Conservation (phyloP, 2,797 vertebrate species). For the Ataeniobius toweri region DNA sequence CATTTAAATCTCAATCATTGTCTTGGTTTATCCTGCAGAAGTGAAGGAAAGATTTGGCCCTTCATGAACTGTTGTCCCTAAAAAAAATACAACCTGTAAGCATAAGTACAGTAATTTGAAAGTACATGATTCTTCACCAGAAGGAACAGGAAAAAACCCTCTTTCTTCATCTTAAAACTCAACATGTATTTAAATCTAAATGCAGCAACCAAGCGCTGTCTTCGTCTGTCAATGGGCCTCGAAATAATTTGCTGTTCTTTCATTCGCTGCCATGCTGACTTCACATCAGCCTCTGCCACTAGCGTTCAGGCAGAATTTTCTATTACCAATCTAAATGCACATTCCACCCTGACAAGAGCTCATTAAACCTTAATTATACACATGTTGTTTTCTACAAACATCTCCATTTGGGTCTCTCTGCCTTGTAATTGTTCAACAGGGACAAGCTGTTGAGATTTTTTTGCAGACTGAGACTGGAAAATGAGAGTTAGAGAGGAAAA, state of each 20-base stretch:
- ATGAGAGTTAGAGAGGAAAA: conserved; percentile 33
- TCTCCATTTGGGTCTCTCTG: conserved; percentile 96
- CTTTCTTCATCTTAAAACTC: conserved; percentile 53
- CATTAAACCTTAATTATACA: conserved; percentile 99
- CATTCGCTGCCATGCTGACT: conserved; percentile 72
- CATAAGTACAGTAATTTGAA: conserved; percentile 63
- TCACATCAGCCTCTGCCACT: conserved; percentile 78
- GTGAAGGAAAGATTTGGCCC: conserved; percentile 18
- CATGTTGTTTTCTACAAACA: conserved; percentile 99
- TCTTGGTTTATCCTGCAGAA: conserved; percentile 16
- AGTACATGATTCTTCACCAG: conserved; percentile 50
- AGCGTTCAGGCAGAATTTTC: conserved; percentile 81
- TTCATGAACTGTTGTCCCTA: conserved; percentile 29
- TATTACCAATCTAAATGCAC: conserved; percentile 96
- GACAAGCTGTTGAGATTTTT: conserved; percentile 81
- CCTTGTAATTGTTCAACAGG: conserved; percentile 92
- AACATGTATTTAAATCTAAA: conserved; percentile 77
- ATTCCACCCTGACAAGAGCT: conserved; percentile 99
- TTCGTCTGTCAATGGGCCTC: conserved; percentile 65
- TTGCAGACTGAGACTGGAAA: conserved; percentile 67
- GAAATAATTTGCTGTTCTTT: conserved; percentile 74
- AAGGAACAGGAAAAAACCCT: conserved; percentile 17
- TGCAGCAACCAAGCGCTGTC: conserved; percentile 59
- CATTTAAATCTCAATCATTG: conserved; percentile 24
- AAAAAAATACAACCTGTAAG: conserved; percentile 41